These are phyloP conservation scores for Iguana delicatissima DNA, from an alignment of 2,797 vertebrate genomes.

Conservation along the genomic window DNA sequence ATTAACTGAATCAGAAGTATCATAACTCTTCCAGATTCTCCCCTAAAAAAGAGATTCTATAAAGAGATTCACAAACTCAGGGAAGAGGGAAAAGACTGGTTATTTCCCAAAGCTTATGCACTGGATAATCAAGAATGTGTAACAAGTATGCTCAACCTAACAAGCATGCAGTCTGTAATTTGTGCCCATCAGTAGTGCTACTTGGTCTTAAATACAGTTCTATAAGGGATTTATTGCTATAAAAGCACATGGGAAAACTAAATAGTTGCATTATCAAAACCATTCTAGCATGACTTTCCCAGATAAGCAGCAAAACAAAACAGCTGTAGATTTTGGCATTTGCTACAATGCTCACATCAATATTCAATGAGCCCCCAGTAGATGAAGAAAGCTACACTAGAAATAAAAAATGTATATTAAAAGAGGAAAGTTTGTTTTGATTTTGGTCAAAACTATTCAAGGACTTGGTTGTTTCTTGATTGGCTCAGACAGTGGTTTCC, in stretches of 20 bases:
- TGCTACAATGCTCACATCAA: neutral
- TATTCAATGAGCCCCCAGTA: neutral
- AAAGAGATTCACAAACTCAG: neutral
- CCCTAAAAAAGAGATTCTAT: neutral
- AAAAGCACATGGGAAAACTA: constrained; percentile 13
- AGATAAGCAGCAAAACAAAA: neutral
- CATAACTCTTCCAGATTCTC: neutral
- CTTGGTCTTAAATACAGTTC: neutral
- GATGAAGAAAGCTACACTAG: constrained; percentile 3
- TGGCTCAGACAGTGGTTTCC: neutral
- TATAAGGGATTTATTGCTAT: neutral
- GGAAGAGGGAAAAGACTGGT: neutral
- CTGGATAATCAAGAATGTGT: neutral
- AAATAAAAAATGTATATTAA: constrained; percentile 5
- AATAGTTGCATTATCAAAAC: constrained; percentile 7
- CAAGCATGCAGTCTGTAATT: neutral
- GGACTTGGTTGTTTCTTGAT: constrained; percentile 11
- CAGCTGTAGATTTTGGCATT: neutral
- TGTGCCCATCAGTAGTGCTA: constrained; percentile 5
- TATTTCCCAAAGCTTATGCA: neutral
- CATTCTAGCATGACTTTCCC: constrained; percentile 1
- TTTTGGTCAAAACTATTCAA: constrained; percentile 9
- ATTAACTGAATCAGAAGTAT: neutral
- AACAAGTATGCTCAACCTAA: neutral
- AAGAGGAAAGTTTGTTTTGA: constrained; percentile 21